phyloP scores from a whole-genome alignment of 2,888 invertebrate species.

The Drosophila neotestacea region DNA sequence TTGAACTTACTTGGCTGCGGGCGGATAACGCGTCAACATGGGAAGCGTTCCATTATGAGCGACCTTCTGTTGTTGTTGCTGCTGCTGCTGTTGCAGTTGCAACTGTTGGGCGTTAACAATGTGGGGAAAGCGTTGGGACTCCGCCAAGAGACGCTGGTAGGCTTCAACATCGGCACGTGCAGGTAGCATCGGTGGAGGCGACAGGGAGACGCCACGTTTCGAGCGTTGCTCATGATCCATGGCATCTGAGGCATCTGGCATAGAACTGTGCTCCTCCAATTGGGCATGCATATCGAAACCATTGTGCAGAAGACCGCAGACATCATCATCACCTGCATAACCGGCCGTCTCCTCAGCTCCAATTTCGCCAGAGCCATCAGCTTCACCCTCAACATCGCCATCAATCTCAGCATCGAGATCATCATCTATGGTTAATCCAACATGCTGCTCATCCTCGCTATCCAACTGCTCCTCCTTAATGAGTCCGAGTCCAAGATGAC shows the following conservation, averaged over 20 bases:
- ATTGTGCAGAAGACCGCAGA: slow-evolving; percentile 68
- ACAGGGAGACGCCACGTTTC: slow-evolving; percentile 46
- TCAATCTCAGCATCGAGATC: slow-evolving; percentile 26
- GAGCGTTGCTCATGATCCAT: slow-evolving; percentile 55
- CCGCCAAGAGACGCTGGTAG: slow-evolving; percentile 68
- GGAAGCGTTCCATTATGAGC: slow-evolving; percentile 67
- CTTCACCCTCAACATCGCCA: slow-evolving; percentile 21
- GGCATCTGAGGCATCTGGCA: slow-evolving; percentile 30
- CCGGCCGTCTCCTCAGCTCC: slow-evolving; percentile 79
- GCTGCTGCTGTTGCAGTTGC: slow-evolving; percentile 66
- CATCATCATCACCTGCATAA: slow-evolving; percentile 73
- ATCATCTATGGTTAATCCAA: slow-evolving; percentile 27
- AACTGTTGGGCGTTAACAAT: slow-evolving; percentile 74
- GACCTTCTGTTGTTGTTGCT: slow-evolving; percentile 62
- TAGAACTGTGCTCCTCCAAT: slow-evolving; percentile 40
- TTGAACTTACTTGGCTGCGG: slow-evolving; percentile 69
- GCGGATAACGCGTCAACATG: slow-evolving; percentile 72
- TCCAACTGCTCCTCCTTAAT: slow-evolving; percentile 73
- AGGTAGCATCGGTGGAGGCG: slow-evolving; percentile 40
- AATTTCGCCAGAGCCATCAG: slow-evolving; percentile 46
- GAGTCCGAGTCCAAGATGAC: slow-evolving; percentile 61
- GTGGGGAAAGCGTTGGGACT: slow-evolving; percentile 69
- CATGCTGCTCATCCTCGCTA: slow-evolving; percentile 72
- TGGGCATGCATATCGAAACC: slow-evolving; percentile 62
- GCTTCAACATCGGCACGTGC: slow-evolving; percentile 67